A percentile compares a stretch with the other conserved stretches of the same genome.
phyloP scores from a whole-genome alignment of 2,113 vertebrate genomes.

The Heteronetta atricapilla region DNA sequence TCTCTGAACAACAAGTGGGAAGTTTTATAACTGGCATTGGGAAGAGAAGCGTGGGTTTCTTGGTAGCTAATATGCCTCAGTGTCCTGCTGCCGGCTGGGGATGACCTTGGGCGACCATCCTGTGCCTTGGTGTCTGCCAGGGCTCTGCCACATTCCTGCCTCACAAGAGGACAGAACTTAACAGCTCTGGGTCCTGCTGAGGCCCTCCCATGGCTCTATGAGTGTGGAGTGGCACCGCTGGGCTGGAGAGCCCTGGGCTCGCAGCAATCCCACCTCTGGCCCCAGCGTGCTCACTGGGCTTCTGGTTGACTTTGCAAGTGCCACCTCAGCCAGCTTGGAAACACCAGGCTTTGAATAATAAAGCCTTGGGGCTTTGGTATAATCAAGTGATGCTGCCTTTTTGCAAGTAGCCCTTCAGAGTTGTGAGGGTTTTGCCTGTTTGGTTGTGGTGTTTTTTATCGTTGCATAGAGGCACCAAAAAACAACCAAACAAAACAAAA shows the following conservation, averaged over 20 bases:
- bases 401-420: neutral
- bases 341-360: neutral
- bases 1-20: neutral
- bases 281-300: neutral
- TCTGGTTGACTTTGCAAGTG: neutral
- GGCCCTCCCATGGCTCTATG: constrained; percentile 15
- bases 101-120: constrained; percentile 54
- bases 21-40: neutral
- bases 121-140: constrained; percentile 32
- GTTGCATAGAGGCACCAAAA: neutral
- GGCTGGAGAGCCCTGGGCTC: neutral
- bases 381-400: neutral
- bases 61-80: neutral
- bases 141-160: neutral
- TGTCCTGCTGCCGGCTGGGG: neutral
- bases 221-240: neutral
- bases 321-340: neutral
- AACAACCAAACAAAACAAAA: neutral
- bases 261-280: neutral
- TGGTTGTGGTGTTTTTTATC: neutral
- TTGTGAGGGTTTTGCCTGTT: neutral
- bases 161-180: neutral
- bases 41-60: neutral
- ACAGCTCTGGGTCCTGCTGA: neutral
- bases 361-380: neutral